A percentile compares a stretch with the other conserved stretches of the same genome.
These are phyloP conservation scores for Aepyceros melampus DNA, from an alignment of 2,113 vertebrate species.

Conservation along the genomic window DNA sequence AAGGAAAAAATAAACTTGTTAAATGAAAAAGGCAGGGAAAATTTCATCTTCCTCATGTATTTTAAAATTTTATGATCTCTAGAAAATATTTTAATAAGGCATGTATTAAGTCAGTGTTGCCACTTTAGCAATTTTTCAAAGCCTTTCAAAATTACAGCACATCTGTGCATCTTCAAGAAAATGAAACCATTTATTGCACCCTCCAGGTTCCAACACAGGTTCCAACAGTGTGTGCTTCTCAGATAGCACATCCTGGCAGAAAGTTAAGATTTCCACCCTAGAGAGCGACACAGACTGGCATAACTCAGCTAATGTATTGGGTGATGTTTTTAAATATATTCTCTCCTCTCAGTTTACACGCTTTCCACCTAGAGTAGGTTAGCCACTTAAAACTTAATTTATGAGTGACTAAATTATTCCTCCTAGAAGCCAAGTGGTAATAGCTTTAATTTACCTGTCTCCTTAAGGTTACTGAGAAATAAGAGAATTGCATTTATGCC, in stretches of 20 bases:
- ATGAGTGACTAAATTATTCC: constrained; percentile 12
- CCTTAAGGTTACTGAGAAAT: not conserved
- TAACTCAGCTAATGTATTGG: not conserved
- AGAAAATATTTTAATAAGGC: not conserved
- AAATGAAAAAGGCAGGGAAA: not conserved
- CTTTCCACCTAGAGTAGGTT: not conserved
- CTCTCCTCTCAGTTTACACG: not conserved
- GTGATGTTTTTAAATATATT: not conserved
- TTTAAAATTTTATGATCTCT: not conserved
- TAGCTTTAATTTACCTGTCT: constrained; percentile 31
- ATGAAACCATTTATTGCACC: not conserved
- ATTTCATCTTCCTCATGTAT: not conserved
- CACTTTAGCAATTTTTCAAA: not conserved
- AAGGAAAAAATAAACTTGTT: not conserved
- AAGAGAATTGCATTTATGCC: not conserved
- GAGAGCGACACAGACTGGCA: not conserved
- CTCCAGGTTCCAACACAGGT: not conserved
- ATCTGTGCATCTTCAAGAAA: not conserved
- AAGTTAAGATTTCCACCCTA: constrained; percentile 4
- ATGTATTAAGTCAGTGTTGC: not conserved
- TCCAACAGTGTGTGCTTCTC: not conserved
- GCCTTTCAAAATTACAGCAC: not conserved
- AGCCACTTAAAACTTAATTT: constrained; percentile 36
- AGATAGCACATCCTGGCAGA: not conserved
- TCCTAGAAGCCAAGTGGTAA: not conserved